Evolutionary conservation across 2,888 invertebrate species (phyloP).

Genomic region (Parnassius glacialis): DNA sequence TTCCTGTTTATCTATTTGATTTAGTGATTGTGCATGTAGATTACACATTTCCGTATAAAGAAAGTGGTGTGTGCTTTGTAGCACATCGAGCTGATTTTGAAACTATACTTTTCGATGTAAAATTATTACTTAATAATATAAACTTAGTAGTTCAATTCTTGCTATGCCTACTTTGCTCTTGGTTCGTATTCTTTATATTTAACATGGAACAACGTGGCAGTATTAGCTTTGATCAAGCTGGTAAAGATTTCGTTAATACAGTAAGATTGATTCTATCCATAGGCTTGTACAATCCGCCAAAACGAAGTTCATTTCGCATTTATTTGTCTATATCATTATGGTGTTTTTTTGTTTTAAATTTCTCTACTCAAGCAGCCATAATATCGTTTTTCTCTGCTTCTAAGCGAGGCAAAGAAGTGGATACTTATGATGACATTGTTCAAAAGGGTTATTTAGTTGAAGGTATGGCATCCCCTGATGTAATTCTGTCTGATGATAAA

Average conservation of each 20-base stretch:
- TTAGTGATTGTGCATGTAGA: constrained; percentile 58
- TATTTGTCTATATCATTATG: constrained; percentile 60
- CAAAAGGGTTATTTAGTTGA: constrained; percentile 63
- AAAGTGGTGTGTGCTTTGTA: constrained; percentile 66
- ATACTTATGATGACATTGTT: constrained; percentile 67
- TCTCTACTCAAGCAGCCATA: constrained; percentile 66
- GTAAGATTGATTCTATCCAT: constrained; percentile 55
- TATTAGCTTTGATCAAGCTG: constrained; percentile 54
- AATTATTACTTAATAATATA: constrained; percentile 43
- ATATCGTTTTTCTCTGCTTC: constrained; percentile 66
- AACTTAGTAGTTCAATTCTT: constrained; percentile 40
- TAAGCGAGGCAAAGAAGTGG: constrained; percentile 65
- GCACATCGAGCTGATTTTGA: constrained; percentile 62
- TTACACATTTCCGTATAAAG: constrained; percentile 53
- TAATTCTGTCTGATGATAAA: constrained; percentile 61
- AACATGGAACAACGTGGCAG: constrained; percentile 44
- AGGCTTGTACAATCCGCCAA: constrained; percentile 55
- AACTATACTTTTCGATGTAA: constrained; percentile 55
- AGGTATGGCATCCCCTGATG: constrained; percentile 69
- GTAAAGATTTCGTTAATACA: constrained; percentile 65
- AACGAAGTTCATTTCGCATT: constrained; percentile 52
- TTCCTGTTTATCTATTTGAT: constrained; percentile 66
- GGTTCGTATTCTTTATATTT: constrained; percentile 58
- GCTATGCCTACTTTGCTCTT: constrained; percentile 55
- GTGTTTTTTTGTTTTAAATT: constrained; percentile 68